phyloP scores from a whole-genome alignment of 2,113 vertebrate genomes.

The Balaenoptera acutorostrata region DNA sequence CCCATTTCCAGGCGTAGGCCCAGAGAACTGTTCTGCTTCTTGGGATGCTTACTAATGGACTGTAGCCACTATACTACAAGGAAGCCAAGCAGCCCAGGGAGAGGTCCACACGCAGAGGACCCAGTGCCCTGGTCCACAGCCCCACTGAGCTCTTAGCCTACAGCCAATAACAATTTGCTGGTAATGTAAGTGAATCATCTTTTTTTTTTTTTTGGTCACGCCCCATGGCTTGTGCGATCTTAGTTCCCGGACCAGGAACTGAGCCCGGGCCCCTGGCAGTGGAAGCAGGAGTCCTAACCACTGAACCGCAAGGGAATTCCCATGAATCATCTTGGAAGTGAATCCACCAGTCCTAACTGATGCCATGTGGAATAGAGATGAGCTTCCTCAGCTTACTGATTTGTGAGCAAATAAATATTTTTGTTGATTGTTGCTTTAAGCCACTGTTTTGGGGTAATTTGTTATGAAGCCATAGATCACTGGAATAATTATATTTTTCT shows the following conservation, averaged over 20 bases:
- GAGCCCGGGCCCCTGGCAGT: neutral
- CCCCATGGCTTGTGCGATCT: neutral
- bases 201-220: neutral
- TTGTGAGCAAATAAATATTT: neutral
- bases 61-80: neutral
- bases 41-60: neutral
- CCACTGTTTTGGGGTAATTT: neutral
- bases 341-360: neutral
- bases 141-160: neutral
- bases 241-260: neutral
- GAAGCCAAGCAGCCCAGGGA: neutral
- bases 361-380: neutral
- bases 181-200: neutral
- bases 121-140: neutral
- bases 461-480: neutral
- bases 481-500: neutral
- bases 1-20: neutral
- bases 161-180: neutral
- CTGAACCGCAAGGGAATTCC: neutral
- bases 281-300: neutral
- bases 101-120: neutral
- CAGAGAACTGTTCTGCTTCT: neutral
- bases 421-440: neutral
- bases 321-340: neutral
- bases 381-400: neutral